A percentile compares a stretch with the other conserved stretches of the same genome.
Conservation (phyloP, 2,888 invertebrate species). For the Mamestra brassicae region DNA sequence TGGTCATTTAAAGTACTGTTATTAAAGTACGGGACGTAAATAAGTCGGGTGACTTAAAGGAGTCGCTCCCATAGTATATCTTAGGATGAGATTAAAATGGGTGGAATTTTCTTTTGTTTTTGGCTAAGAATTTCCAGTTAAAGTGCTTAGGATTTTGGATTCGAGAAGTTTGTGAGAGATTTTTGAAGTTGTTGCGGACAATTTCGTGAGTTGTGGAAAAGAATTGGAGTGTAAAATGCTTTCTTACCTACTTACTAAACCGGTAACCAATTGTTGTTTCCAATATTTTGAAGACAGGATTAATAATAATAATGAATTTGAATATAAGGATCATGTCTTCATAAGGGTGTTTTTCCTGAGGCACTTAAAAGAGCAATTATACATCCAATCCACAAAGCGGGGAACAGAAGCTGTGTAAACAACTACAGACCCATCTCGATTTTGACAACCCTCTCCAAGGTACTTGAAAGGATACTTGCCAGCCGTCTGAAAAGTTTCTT, state of each 20-base stretch:
- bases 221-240: constrained; percentile 22
- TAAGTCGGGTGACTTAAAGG: constrained; percentile 68
- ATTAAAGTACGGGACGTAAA: constrained; percentile 75
- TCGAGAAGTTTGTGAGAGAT: constrained; percentile 20
- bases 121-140: constrained; percentile 44
- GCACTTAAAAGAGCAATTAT: too few species aligned
- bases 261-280: neutral
- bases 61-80: constrained; percentile 52
- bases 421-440: too few species aligned
- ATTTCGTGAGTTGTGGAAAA: constrained; percentile 4
- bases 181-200: constrained; percentile 34
- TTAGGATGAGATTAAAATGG: constrained; percentile 60
- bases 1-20: constrained; percentile 78
- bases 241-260: neutral
- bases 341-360: too few species aligned
- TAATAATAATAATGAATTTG: neutral
- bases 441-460: too few species aligned
- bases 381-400: too few species aligned
- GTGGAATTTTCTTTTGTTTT: constrained; percentile 62
- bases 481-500: too few species aligned
- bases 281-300: neutral
- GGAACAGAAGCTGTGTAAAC: too few species aligned
- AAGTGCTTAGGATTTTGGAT: constrained; percentile 38
- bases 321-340: too few species aligned
- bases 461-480: too few species aligned